Evolutionary conservation across 2,797 vertebrate species (phyloP), one percentile per base, ranked within the genome.

Genomic region (Enteromius treurensis): DNA sequence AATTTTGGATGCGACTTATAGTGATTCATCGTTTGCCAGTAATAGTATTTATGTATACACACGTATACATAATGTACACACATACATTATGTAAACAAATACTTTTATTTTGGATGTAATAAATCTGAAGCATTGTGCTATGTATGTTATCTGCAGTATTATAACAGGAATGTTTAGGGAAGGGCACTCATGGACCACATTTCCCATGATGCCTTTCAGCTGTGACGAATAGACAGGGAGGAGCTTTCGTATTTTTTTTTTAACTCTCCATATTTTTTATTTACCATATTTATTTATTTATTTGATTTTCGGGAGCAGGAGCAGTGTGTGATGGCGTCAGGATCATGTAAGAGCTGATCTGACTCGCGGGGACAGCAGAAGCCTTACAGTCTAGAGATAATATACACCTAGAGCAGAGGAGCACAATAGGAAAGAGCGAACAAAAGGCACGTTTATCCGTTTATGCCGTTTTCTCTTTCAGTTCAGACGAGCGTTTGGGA

Each of bases 371-470:
- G 65, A 79, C 79, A 79, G 29, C 26, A 64, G 70, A 64, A 23
- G 13, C 47, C 4, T 47, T 21, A 71, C n/a, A 71, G 23, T 64
- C 14, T 5, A 26, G n/a, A 73, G 3, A 14, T 40, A 21, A 84
- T 19, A 67, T 23, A 69, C 62, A 75, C 4, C 51, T 68, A 45
- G 83, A 88, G 83, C 88, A 90, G 76, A 64, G 77, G 21, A 82
- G 84, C 90, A 92, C 93, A 92, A 92, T 89, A 91, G 91, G 47
- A 85, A 76, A 70, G 83, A 49, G 86, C 90, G 92, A 93, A 94
- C 93, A 94, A 94, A 90, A 92, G 92, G 84, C 68, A 87, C 86
- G 89, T 88, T 88, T 87, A 87, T 76, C 45, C 82, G 80, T 81
- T 60, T 65, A 21, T 70, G 73, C 29, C 55, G 80, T 74, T 73